These are phyloP conservation scores for Eudasyphora cyanicolor DNA, from an alignment of 2,888 invertebrate species.

Conservation along the genomic window DNA sequence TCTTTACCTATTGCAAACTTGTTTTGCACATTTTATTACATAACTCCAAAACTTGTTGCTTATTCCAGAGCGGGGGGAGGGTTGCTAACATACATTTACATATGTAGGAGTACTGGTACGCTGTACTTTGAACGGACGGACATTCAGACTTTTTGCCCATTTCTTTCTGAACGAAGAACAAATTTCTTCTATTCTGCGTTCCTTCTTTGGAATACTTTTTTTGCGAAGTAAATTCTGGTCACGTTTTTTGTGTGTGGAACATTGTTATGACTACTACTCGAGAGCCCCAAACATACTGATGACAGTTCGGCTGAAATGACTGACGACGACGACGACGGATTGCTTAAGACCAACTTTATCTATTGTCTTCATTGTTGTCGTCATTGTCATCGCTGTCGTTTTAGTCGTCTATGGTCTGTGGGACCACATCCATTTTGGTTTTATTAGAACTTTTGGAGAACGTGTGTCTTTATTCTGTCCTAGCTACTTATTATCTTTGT, in stretches of 20 bases:
- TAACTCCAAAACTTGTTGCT: conserved; percentile 3
- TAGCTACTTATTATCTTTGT: background rate
- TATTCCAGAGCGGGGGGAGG: too few species aligned
- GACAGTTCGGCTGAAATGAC: conserved; percentile 1
- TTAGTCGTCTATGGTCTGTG: background rate
- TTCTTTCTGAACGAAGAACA: background rate
- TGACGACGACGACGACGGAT: background rate
- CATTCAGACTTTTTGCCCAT: background rate
- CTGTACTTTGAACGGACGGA: too few species aligned
- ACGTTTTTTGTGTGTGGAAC: conserved; percentile 35
- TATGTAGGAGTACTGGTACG: too few species aligned
- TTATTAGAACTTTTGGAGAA: conserved; percentile 38
- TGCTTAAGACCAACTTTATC: background rate
- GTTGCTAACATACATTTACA: background rate
- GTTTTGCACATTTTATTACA: background rate
- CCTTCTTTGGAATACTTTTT: background rate
- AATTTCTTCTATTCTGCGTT: background rate
- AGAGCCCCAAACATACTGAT: background rate
- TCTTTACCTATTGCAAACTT: background rate
- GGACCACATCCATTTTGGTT: conserved; percentile 42
- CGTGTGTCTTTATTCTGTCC: background rate
- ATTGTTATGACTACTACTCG: conserved; percentile 20
- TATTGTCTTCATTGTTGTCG: conserved; percentile 2
- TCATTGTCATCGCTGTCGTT: background rate
- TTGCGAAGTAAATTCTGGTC: conserved; percentile 32